Evolutionary conservation across 1,140 invertebrate species (phyloP).

Genomic region (Tachypleus tridentatus): DNA sequence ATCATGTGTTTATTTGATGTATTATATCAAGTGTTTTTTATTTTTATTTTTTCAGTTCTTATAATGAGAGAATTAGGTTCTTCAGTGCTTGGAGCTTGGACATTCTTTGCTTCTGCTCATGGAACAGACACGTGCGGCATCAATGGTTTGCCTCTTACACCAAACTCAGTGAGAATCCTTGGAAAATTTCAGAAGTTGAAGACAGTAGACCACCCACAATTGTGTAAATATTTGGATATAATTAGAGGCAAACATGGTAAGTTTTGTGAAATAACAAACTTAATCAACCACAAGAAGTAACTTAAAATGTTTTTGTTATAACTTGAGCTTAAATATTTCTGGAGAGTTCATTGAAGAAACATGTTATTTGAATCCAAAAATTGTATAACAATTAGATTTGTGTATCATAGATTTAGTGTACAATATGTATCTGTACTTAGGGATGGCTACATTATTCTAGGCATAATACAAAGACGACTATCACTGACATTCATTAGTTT

Average conservation of each 20-base stretch:
- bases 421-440: no score
- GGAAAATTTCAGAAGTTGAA: conserved; percentile 75
- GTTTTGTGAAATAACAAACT: conserved; percentile 17
- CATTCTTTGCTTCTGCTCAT: conserved; percentile 23
- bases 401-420: no score
- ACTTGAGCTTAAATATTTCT: no score
- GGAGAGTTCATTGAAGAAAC: no score
- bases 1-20: no score
- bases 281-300: neutral
- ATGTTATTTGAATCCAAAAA: no score
- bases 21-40: no score
- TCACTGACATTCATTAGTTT: no score
- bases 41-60: neutral
- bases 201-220: conserved; percentile 59
- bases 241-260: conserved; percentile 87
- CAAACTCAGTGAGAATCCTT: conserved; percentile 87
- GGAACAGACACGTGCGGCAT: conserved; percentile 84
- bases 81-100: conserved; percentile 16
- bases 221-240: conserved; percentile 82
- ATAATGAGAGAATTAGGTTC: neutral
- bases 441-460: no score
- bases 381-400: no score
- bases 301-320: no score
- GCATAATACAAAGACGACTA: no score
- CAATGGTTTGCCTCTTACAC: conserved; percentile 87